phyloP scores from a whole-genome alignment of 2,888 invertebrate genomes.

The Sinohyriopsis cumingii region DNA sequence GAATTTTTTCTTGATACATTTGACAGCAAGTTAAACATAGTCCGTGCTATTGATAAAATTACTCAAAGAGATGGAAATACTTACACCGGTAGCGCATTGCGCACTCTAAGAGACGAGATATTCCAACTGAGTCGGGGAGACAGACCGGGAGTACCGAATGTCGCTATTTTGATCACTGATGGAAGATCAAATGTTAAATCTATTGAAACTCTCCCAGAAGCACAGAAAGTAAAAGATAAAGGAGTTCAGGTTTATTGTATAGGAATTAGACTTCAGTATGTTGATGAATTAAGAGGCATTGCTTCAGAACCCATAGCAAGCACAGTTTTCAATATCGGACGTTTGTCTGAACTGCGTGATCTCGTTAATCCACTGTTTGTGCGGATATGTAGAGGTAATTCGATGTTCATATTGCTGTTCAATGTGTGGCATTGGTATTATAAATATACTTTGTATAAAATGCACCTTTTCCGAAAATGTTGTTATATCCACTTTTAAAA shows the following conservation, averaged over 20 bases:
- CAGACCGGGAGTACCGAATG: constrained; percentile 40
- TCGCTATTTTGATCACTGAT: constrained; percentile 51
- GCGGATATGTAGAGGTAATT: constrained; percentile 7
- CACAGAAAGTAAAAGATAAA: constrained; percentile 19
- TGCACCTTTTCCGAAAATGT: no score
- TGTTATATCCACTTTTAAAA: no score
- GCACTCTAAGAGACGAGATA: constrained; percentile 19
- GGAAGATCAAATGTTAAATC: constrained; percentile 38
- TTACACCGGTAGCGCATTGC: constrained; percentile 44
- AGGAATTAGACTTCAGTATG: constrained; percentile 36
- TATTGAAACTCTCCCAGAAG: constrained; percentile 34
- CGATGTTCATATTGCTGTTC: no score
- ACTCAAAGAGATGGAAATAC: constrained; percentile 44
- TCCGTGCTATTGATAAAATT: constrained; percentile 53
- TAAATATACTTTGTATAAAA: no score
- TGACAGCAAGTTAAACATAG: constrained; percentile 25
- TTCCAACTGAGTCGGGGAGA: constrained; percentile 32
- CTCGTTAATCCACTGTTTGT: constrained; percentile 9
- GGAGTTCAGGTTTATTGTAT: constrained; percentile 43
- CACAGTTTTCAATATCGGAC: constrained; percentile 8
- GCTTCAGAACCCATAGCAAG: constrained; percentile 15
- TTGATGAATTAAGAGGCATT: constrained; percentile 23
- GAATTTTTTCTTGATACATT: constrained; percentile 21
- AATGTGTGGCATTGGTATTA: no score
- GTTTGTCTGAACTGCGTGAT: constrained; percentile 6